Percentiles rank a stretch among this genome's conserved stretches.
Conservation (phyloP, 2,888 invertebrate species). For the Harmothoe impar region DNA sequence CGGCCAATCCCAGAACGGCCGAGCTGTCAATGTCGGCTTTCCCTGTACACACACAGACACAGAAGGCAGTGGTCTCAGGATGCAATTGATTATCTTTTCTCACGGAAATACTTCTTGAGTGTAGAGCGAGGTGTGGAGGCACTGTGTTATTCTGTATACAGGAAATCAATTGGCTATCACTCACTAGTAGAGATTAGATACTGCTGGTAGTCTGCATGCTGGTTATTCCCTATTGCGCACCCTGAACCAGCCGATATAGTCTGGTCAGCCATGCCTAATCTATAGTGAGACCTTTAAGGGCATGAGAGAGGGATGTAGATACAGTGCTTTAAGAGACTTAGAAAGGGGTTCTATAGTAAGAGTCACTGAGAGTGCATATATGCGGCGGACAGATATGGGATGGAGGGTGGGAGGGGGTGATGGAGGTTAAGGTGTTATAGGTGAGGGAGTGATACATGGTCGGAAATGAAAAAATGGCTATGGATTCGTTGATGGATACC, state of each 20-base stretch:
- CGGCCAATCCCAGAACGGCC: neutral
- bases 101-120: neutral
- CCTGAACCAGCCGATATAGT: neutral
- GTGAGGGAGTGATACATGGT: neutral
- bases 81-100: too few relatives aligned
- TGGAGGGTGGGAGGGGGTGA: neutral
- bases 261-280: neutral
- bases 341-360: too few relatives aligned
- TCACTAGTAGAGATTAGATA: neutral
- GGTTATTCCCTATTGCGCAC: neutral
- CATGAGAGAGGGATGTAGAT: too few relatives aligned
- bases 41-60: too few relatives aligned
- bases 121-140: neutral
- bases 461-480: neutral
- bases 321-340: too few relatives aligned
- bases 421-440: neutral
- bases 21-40: neutral
- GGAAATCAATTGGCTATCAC: neutral
- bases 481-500: constrained; percentile 34
- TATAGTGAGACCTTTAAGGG: neutral
- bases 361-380: neutral
- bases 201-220: neutral
- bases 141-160: neutral
- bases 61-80: too few relatives aligned
- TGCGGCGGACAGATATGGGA: too few relatives aligned